Evolutionary conservation across 2,113 vertebrate genomes (phyloP), one percentile per base, ranked within the genome.

Genomic region (Tupaia chinensis): DNA sequence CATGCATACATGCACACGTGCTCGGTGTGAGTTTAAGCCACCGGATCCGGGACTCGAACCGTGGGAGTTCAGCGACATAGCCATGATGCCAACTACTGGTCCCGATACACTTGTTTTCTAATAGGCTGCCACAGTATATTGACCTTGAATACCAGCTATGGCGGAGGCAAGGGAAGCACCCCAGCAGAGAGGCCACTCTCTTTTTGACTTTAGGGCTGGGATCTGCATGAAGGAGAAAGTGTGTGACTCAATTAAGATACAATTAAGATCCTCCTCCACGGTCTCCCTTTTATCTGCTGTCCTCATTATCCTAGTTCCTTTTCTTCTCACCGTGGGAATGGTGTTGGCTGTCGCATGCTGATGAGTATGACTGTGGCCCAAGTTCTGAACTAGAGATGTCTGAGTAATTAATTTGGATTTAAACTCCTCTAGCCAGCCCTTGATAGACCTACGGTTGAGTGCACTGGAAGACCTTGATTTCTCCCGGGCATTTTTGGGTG

Each of bases 171-270:
- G 12, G 81, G 34, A 81, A 74, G n/a, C 13, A 29, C 68, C 88
- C 77, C n/a, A 69, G 74, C 58, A 65, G 74, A 95, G 29, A 93
- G 78, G 53, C 56, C 32, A 56, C 22, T 90, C n/a, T 97, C 72
- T 60, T 89, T 89, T 56, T 93, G 72, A 90, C 93, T 93, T 65
- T 56, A 78, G 86, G 90, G 34, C 89, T 74, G 54, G 44, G 56
- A 91, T 94, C 73, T 63, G 69, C 89, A 32, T 78, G 91, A 70
- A 97, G 89, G 69, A 94, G 89, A 94, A 95, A 95, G 77, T 66
- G 61, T 88, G 70, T 69, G 97, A 95, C 92, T 97, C 96, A 93
- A 82, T 97, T 96, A 97, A 97, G 96, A 96, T 94, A 87, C 91
- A 96, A 83, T 97, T 94, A 97, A 91, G 96, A 95, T 87, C 94